A percentile compares a stretch with the other conserved stretches of the same genome.
These are phyloP conservation scores for Harpagifer antarcticus DNA, from an alignment of 2,797 vertebrate species.

Conservation along the genomic window DNA sequence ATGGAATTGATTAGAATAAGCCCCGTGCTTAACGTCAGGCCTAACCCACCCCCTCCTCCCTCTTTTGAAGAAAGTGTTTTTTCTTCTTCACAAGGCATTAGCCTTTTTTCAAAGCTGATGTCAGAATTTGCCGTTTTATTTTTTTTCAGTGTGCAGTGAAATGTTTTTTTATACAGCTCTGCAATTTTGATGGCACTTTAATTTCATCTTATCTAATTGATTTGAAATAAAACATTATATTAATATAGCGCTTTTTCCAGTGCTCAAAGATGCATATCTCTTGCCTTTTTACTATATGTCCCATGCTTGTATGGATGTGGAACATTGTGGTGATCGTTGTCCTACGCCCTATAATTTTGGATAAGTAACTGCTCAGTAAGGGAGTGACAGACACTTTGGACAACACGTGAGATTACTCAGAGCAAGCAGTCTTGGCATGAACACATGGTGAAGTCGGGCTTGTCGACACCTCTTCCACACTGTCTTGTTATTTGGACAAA, in stretches of 20 bases:
- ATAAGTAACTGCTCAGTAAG: neutral
- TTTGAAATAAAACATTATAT: no score
- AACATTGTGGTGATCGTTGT: neutral
- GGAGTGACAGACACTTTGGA: neutral
- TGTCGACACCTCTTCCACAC: constrained; percentile 1
- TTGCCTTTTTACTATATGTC: neutral
- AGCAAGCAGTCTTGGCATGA: neutral
- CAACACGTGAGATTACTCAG: neutral
- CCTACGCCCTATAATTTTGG: no score
- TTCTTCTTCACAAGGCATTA: constrained; percentile 1
- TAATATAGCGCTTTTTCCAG: no score
- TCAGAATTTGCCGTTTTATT: neutral
- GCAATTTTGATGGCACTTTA: neutral
- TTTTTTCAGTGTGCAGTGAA: neutral
- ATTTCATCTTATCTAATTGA: neutral
- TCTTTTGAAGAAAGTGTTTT: constrained; percentile 28
- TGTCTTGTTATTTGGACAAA: constrained; percentile 20
- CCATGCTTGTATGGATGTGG: neutral
- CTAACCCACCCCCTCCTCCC: neutral
- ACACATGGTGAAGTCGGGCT: neutral
- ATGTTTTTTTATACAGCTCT: neutral
- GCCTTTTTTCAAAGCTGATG: neutral
- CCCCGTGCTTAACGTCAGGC: constrained; percentile 14
- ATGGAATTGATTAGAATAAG: constrained; percentile 62
- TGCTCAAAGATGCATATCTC: no score